Evolutionary conservation across 2,888 invertebrate genomes (phyloP).

Genomic region (Parnassius apollo): DNA sequence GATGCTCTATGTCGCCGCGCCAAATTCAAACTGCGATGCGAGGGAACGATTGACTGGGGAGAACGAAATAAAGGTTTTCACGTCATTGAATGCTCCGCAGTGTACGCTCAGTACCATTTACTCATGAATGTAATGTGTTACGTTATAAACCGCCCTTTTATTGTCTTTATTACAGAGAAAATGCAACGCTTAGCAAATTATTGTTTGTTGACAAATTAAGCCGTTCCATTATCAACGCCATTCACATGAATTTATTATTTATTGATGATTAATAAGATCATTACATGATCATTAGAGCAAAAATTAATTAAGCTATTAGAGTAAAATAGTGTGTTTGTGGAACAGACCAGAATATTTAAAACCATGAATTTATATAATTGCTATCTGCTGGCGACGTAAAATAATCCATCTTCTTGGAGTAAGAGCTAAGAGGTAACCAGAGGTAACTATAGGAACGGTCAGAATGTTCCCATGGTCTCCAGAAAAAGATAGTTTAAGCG

Average conservation of each 20-base stretch:
- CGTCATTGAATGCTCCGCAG: constrained; percentile 18
- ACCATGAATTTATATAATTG: no score
- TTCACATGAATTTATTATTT: constrained; percentile 2
- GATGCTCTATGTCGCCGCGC: constrained; percentile 49
- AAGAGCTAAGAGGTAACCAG: no score
- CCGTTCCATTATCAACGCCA: neutral
- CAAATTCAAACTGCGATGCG: constrained; percentile 65
- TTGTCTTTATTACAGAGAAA: constrained; percentile 20
- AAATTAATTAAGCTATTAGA: neutral
- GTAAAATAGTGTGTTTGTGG: no score
- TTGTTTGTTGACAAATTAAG: constrained; percentile 14
- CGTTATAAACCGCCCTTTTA: constrained; percentile 26
- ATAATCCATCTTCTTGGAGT: no score
- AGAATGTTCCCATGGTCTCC: no score
- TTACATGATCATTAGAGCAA: constrained; percentile 6
- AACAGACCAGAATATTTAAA: no score
- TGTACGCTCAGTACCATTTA: constrained; percentile 20
- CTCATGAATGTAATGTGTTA: constrained; percentile 22
- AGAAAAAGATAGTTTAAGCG: no score
- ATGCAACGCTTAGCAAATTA: constrained; percentile 16
- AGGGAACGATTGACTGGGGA: constrained; percentile 23
- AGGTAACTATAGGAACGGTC: no score
- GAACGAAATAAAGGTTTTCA: constrained; percentile 25
- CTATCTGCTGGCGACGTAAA: no score
- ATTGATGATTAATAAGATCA: neutral